A percentile compares a stretch with the other conserved stretches of the same genome.
These are phyloP conservation scores for Lithophane leautieri DNA, from an alignment of 2,888 invertebrate genomes.

Conservation along the genomic window DNA sequence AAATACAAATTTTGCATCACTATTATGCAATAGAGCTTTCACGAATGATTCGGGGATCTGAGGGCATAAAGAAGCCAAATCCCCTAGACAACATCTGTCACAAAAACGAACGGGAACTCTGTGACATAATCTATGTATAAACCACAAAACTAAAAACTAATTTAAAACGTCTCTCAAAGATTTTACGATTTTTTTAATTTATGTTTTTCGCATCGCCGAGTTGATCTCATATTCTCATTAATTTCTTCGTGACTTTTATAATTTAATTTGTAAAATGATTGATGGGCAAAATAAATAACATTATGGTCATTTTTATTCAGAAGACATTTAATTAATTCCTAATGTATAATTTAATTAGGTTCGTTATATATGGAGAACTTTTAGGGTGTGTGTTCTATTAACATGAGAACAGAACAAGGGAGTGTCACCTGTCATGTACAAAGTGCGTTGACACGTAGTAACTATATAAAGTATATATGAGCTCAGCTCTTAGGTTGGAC, in stretches of 20 bases:
- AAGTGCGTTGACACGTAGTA: slow-evolving; percentile 41
- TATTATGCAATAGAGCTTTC: slow-evolving; percentile 5
- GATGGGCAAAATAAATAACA: slow-evolving; percentile 16
- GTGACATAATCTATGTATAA: background rate
- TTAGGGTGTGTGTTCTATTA: slow-evolving; percentile 39
- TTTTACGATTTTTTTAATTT: background rate
- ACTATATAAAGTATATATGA: slow-evolving; percentile 10
- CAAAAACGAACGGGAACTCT: slow-evolving; percentile 19
- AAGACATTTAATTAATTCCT: slow-evolving; percentile 15
- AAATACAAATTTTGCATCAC: slow-evolving; percentile 6
- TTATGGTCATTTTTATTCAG: slow-evolving; percentile 25
- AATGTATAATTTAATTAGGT: slow-evolving; percentile 41
- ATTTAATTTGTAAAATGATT: slow-evolving; percentile 28
- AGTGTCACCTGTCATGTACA: slow-evolving; percentile 43
- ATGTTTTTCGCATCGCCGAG: background rate
- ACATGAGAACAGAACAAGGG: slow-evolving; percentile 15
- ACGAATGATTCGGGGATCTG: background rate
- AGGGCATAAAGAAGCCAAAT: slow-evolving; percentile 6
- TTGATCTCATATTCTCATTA: background rate
- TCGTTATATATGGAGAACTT: slow-evolving; percentile 6
- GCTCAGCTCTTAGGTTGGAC: slow-evolving; percentile 18
- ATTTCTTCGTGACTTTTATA: slow-evolving; percentile 12
- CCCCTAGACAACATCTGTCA: slow-evolving; percentile 3
- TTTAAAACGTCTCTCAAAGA: background rate
- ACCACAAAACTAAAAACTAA: background rate